A percentile compares a stretch with the other conserved stretches of the same genome.
Evolutionary conservation across 2,113 vertebrate genomes (phyloP).

Genomic region (Pipa parva): DNA sequence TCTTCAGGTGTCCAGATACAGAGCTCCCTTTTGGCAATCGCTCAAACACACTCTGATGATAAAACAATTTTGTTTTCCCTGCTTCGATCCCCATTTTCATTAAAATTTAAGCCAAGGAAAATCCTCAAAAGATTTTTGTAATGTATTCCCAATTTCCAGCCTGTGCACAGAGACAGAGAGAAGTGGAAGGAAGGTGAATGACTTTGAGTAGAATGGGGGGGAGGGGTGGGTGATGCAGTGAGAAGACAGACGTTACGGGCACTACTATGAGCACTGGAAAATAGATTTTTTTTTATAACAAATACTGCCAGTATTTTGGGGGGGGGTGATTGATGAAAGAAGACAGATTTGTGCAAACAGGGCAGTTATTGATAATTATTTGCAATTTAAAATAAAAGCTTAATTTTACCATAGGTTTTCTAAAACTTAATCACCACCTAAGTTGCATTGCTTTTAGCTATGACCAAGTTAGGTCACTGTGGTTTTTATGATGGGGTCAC

Average conservation of each 20-base stretch:
- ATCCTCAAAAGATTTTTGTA: slow-evolving; percentile 44
- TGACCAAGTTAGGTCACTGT: no score
- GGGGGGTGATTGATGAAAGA: neutral
- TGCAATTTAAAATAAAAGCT: no score
- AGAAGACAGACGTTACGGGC: no score
- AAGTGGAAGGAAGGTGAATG: slow-evolving; percentile 31
- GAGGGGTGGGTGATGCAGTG: neutral
- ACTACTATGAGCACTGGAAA: no score
- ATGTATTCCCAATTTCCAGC: slow-evolving; percentile 45
- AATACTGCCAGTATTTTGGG: no score
- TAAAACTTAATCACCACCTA: no score
- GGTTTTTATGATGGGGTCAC: no score
- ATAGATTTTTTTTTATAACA: no score
- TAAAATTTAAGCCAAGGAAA: slow-evolving; percentile 52
- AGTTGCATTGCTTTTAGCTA: no score
- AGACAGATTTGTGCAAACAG: neutral
- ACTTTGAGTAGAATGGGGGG: slow-evolving; percentile 3
- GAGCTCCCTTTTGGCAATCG: slow-evolving; percentile 37
- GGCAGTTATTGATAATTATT: no score
- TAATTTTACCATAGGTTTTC: no score
- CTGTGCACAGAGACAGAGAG: slow-evolving; percentile 4
- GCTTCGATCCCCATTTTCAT: slow-evolving; percentile 47
- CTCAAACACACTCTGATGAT: slow-evolving; percentile 50
- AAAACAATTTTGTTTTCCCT: slow-evolving; percentile 49
- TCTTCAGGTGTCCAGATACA: slow-evolving; percentile 33